Percentiles rank a stretch among this genome's conserved stretches.
Evolutionary conservation across 2,888 invertebrate species (phyloP).

Genomic region (Apeira syringaria): DNA sequence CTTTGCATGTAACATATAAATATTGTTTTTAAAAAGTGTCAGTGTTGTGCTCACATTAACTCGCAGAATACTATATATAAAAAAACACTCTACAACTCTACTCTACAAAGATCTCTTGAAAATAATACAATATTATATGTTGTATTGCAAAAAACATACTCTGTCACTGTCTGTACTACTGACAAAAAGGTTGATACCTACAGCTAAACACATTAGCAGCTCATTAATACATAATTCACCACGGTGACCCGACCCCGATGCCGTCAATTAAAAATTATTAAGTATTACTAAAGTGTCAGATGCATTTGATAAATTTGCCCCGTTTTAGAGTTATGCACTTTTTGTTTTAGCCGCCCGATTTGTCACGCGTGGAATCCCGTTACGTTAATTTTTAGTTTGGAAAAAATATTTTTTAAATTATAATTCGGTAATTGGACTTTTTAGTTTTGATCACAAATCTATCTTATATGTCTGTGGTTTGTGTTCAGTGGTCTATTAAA

Average conservation of each 20-base stretch:
- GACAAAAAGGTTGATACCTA: slow-evolving; percentile 49
- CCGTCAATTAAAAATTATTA: slow-evolving; percentile 65
- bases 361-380: slow-evolving; percentile 41
- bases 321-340: slow-evolving; percentile 47
- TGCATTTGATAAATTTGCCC: slow-evolving; percentile 61
- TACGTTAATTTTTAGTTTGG: slow-evolving; percentile 35
- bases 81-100: no score
- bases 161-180: slow-evolving; percentile 34
- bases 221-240: slow-evolving; percentile 65
- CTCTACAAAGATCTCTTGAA: no score
- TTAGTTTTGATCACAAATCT: neutral
- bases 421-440: neutral
- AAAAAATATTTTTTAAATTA: slow-evolving; percentile 4
- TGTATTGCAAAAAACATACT: slow-evolving; percentile 3
- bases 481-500: slow-evolving; percentile 2
- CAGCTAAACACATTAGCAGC: slow-evolving; percentile 60
- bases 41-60: no score
- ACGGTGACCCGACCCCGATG: slow-evolving; percentile 56
- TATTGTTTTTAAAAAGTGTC: no score
- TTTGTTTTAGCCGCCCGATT: slow-evolving; percentile 57
- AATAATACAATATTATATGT: neutral
- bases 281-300: slow-evolving; percentile 50
- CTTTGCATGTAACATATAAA: no score
- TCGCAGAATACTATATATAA: no score
- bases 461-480: no score